Evolutionary conservation across 1,140 invertebrate species (phyloP).

Genomic region (Myzus persicae): DNA sequence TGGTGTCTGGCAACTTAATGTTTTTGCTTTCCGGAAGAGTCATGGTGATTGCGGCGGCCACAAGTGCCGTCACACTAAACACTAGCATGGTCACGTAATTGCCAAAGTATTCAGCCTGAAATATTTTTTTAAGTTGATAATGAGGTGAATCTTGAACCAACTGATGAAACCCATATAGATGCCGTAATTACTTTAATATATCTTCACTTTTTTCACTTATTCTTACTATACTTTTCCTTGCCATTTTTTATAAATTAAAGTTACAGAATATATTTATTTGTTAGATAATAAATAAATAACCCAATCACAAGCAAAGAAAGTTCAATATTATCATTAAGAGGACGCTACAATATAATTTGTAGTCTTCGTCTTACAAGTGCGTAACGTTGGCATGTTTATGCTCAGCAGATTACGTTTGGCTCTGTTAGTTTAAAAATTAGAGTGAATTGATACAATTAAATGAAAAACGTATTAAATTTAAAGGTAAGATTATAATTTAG

Average conservation of each 20-base stretch:
- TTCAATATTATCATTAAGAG: too few relatives aligned
- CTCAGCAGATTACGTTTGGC: too few relatives aligned
- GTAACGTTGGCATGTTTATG: too few relatives aligned
- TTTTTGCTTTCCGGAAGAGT: constrained; percentile 76
- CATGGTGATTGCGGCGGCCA: constrained; percentile 71
- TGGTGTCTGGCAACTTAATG: constrained; percentile 73
- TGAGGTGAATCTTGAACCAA: neutral
- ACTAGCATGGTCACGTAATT: constrained; percentile 67
- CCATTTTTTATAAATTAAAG: neutral
- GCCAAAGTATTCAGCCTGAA: constrained; percentile 35
- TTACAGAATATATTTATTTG: too few relatives aligned
- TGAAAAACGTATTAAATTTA: too few relatives aligned
- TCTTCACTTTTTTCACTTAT: neutral
- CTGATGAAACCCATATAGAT: neutral
- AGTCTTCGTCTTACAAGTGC: too few relatives aligned
- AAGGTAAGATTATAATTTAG: too few relatives aligned
- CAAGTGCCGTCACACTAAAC: constrained; percentile 72
- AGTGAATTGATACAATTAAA: too few relatives aligned
- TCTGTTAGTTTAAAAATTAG: too few relatives aligned
- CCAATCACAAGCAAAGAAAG: too few relatives aligned
- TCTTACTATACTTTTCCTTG: neutral
- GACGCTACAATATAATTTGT: too few relatives aligned
- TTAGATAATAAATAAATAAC: too few relatives aligned
- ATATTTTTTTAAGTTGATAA: neutral
- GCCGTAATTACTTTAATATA: neutral